A percentile compares a stretch with the other conserved stretches of the same genome.
These are phyloP conservation scores for Momotus momota DNA, from an alignment of 2,797 vertebrate genomes.

Conservation along the genomic window DNA sequence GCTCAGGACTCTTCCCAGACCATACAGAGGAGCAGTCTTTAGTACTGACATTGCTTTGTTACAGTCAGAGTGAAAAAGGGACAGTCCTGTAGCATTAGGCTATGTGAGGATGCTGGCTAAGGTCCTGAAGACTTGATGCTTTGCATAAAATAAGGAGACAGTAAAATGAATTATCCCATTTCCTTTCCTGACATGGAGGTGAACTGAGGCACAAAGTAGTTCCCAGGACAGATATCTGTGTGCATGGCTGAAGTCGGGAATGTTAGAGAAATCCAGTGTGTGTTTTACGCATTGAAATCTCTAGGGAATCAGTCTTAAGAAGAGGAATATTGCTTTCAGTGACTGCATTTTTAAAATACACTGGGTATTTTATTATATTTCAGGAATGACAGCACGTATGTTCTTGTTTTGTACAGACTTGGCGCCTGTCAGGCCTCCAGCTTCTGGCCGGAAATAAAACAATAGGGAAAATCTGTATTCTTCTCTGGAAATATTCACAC, in stretches of 20 bases:
- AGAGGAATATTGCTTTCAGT: background rate
- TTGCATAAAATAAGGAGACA: background rate
- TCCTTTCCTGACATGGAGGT: background rate
- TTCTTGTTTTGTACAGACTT: background rate
- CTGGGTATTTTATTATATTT: background rate
- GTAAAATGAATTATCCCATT: background rate
- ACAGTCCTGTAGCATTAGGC: accelerated
- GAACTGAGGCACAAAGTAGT: background rate
- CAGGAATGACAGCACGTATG: background rate
- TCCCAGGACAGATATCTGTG: background rate
- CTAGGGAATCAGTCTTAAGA: background rate
- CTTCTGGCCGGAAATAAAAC: slow-evolving; percentile 22
- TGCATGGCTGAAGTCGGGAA: background rate
- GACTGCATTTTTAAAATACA: background rate
- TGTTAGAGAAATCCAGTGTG: accelerated
- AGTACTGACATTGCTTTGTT: background rate
- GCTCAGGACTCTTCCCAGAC: background rate
- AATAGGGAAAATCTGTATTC: slow-evolving; percentile 49
- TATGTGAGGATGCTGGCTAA: background rate
- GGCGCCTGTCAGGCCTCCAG: background rate
- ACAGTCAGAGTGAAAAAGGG: background rate
- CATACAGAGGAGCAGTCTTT: accelerated
- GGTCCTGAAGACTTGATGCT: background rate
- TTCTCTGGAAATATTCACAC: background rate
- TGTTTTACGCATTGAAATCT: background rate